Evolutionary conservation across 1,140 invertebrate genomes (phyloP).

Genomic region (Homarus americanus): DNA sequence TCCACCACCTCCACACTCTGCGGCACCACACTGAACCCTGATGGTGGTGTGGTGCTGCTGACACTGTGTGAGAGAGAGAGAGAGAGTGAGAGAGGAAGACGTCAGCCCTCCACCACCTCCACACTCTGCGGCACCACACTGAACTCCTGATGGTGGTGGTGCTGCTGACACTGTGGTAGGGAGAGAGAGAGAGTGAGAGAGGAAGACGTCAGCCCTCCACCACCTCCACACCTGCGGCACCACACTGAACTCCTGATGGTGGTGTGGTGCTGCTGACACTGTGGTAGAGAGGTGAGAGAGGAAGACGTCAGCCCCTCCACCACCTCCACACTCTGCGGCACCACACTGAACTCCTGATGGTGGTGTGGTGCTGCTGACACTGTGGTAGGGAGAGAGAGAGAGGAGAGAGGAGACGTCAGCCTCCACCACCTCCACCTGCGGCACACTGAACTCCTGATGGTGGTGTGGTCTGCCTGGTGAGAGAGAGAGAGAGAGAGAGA

Average conservation of each 20-base stretch:
- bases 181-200: slow-evolving; percentile 19
- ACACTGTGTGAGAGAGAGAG: neutral
- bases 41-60: slow-evolving; percentile 34
- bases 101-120: neutral
- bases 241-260: no score
- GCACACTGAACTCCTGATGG: no score
- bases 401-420: neutral
- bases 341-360: no score
- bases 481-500: no score
- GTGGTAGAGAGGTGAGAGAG: neutral
- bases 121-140: no score
- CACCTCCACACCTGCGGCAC: no score
- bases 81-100: neutral
- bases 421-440: neutral
- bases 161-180: neutral
- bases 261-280: neutral
- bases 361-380: no score
- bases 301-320: neutral
- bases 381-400: neutral
- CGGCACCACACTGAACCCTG: slow-evolving; percentile 1
- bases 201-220: neutral
- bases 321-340: neutral
- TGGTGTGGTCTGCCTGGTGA: no score
- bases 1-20: slow-evolving; percentile 27
- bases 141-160: no score